Percentiles rank a stretch among this genome's conserved stretches.
Evolutionary conservation across 64 coral and sea anemone species (phyloP).

Genomic region (Hydrozoanthus tunicans): DNA sequence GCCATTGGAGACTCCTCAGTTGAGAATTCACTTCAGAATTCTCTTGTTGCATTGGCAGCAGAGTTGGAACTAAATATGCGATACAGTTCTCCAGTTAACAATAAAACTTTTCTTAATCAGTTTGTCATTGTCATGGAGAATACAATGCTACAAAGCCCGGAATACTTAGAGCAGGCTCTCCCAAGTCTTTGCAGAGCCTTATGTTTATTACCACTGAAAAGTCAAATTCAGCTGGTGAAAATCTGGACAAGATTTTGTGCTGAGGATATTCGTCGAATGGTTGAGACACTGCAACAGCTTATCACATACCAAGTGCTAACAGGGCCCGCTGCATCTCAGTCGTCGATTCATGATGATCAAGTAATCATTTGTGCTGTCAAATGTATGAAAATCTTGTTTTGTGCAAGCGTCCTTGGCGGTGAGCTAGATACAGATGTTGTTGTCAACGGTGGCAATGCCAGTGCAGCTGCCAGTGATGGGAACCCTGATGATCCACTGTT

Average conservation of each 20-base stretch:
- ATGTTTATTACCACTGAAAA: slow-evolving; percentile 66
- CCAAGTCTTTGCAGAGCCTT: slow-evolving; percentile 92
- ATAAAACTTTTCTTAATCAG: slow-evolving; percentile 82
- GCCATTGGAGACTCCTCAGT: slow-evolving; percentile 76
- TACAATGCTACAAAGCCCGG: slow-evolving; percentile 90
- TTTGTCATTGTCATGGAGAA: slow-evolving; percentile 95
- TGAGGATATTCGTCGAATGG: slow-evolving; percentile 73
- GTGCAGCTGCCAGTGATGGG: neutral
- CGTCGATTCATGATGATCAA: slow-evolving; percentile 86
- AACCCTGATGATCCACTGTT: slow-evolving; percentile 59
- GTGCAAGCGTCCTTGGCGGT: slow-evolving; percentile 78
- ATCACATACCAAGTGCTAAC: slow-evolving; percentile 91
- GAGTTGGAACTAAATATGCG: slow-evolving; percentile 80
- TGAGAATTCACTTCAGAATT: slow-evolving; percentile 91
- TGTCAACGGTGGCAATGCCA: neutral
- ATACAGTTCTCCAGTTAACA: slow-evolving; percentile 38
- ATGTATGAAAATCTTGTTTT: slow-evolving; percentile 80
- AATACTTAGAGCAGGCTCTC: slow-evolving; percentile 88
- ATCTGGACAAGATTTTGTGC: slow-evolving; percentile 74
- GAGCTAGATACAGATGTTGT: slow-evolving; percentile 42
- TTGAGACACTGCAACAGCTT: slow-evolving; percentile 94
- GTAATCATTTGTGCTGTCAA: slow-evolving; percentile 79
- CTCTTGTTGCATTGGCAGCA: slow-evolving; percentile 71
- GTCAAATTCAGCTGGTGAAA: slow-evolving; percentile 72
- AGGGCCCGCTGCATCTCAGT: slow-evolving; percentile 61